Evolutionary conservation across 2,888 invertebrate genomes (phyloP).

Genomic region (Trachelus stipa): DNA sequence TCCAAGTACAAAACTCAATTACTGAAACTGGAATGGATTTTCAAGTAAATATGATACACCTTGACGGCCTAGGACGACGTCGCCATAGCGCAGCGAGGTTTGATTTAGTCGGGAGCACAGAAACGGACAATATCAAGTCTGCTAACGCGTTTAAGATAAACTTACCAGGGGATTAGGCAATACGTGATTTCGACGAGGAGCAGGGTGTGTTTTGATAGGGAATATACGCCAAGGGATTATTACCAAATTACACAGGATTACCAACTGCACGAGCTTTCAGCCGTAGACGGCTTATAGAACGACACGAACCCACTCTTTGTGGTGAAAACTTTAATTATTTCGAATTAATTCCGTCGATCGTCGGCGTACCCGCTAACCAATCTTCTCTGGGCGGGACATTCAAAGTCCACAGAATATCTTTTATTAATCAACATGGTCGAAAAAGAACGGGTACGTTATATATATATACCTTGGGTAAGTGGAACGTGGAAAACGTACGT

Average conservation of each 20-base stretch:
- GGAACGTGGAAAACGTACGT: not conserved
- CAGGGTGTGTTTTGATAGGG: conserved; percentile 40
- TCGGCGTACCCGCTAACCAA: not conserved
- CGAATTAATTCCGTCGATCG: conserved; percentile 9
- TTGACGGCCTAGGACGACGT: conserved; percentile 14
- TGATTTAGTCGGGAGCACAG: not conserved
- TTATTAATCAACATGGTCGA: not conserved
- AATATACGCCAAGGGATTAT: conserved; percentile 52
- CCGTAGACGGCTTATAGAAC: not conserved
- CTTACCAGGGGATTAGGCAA: conserved; percentile 40
- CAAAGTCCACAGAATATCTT: conserved; percentile 2
- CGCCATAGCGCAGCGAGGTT: not conserved
- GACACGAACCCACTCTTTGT: conserved; percentile 1
- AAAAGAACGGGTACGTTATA: not conserved
- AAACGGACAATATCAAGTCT: conserved; percentile 5
- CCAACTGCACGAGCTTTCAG: conserved; percentile 2
- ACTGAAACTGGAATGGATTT: conserved; percentile 12
- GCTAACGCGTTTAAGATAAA: conserved; percentile 47
- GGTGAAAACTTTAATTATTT: conserved; percentile 8
- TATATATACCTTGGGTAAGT: not conserved
- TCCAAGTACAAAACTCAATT: conserved; percentile 23
- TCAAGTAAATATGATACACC: conserved; percentile 24
- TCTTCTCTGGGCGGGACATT: not conserved
- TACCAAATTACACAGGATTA: conserved; percentile 52
- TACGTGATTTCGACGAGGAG: conserved; percentile 40